Percentiles rank a stretch among this genome's conserved stretches.
These are phyloP conservation scores for Apocrypta bakeri DNA, from an alignment of 1,140 invertebrate genomes.

Conservation along the genomic window DNA sequence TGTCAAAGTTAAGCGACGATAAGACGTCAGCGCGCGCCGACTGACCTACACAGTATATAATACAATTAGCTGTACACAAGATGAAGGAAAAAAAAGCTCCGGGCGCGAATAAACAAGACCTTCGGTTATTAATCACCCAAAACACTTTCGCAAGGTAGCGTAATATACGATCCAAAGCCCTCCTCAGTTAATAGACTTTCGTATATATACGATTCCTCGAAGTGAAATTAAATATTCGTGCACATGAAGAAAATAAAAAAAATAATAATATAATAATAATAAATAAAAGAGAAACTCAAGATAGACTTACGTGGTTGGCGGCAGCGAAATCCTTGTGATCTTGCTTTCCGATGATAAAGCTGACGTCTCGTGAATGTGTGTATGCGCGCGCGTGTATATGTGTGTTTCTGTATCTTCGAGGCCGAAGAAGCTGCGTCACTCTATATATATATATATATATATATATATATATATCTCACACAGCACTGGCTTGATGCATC, in stretches of 20 bases:
- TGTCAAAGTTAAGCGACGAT: not conserved
- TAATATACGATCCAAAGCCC: not conserved
- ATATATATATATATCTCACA: constrained; percentile 1
- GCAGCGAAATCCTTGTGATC: constrained; percentile 21
- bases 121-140: too few species aligned
- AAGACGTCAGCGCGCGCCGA: too few species aligned
- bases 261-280: not conserved
- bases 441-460: not conserved
- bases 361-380: not conserved
- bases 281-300: too few species aligned
- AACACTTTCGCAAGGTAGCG: too few species aligned
- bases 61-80: not conserved
- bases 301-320: constrained; percentile 9
- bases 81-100: not conserved
- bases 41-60: not conserved
- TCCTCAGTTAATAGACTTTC: not conserved
- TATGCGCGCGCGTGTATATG: not conserved
- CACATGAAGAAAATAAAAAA: not conserved
- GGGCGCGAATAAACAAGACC: too few species aligned
- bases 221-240: not conserved
- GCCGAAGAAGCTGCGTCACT: not conserved
- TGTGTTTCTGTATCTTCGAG: constrained; percentile 1
- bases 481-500: not conserved
- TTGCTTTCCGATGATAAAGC: constrained; percentile 4
- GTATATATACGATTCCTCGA: too few species aligned